Evolutionary conservation across 2,888 invertebrate genomes (phyloP), one percentile per base, ranked within the genome.

Genomic region (Pyrocoelia pectoralis): DNA sequence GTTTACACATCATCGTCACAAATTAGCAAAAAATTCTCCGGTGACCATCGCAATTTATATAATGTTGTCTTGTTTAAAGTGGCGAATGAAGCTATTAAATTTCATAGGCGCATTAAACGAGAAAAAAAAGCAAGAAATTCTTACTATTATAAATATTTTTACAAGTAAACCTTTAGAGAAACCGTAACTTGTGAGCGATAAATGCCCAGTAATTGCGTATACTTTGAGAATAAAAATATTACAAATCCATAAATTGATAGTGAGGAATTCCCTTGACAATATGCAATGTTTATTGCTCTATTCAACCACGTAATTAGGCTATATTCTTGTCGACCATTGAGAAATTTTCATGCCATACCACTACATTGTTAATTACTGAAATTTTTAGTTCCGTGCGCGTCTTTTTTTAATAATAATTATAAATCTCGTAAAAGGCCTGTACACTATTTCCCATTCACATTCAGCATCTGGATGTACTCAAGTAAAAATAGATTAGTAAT

Each of bases 261-360:
- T 18, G 17, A 46, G 17, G 46, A 46, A 46, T 46, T 46, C 46
- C 17, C 46, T 43, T 43, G 43, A 43, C 43, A 43, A 43, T 43
- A 43, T 46, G 46, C 17, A 46, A 15, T 46, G 17, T 46, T 46
- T 46, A 46, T 46, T 43, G n/a, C 17, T 14, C 46, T 17, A 46
- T 46, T 46, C 6, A 46, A 46, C 6, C 15, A 15, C 18, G n/a
- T 46, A 46, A 46, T 46, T 46, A 46, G 17, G 15, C 18, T 4
- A 46, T 46, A 43, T 46, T 46, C 4, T 10, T 46, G 17, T n/a
- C 18, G 10, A 18, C 15, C 17, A 10, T 46, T 46, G 41, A 41
- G 14, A 14, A 13, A 46, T 46, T 46, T n/a, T 10, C 14, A 10
- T 15, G 10, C 12, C n/a, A n/a, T 33, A 33, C n/a, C 10, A 15